Base-by-base conservation (phyloP, 2,888 invertebrate genomes). In the Scelioninae gen. 2 region DNA sequence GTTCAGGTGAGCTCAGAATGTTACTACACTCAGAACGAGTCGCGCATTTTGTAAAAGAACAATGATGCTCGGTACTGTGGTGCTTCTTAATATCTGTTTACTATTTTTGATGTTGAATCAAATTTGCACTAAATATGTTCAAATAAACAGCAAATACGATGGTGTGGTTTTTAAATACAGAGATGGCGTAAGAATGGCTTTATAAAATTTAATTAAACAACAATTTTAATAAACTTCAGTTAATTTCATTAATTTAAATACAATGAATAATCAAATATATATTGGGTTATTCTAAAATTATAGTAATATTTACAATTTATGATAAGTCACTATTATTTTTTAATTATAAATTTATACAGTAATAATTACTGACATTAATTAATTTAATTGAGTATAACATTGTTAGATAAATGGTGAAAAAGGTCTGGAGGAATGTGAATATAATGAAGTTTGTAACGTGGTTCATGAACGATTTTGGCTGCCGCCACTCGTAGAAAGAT, bases 321-420 rank as follows among this genome's bases (percentile, higher is more conserved):
- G n/a, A n/a, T n/a, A n/a, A n/a, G n/a, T n/a, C n/a, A n/a, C n/a
- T n/a, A n/a, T n/a, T n/a, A n/a, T n/a, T n/a, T n/a, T n/a, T n/a
- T n/a, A n/a, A n/a, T n/a, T n/a, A n/a, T n/a, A n/a, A n/a, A n/a
- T n/a, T n/a, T n/a, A n/a, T 25, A 25, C 25, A 25, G 4, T 25
- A 6, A 4, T 25, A 25, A 25, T 25, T 25, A 25, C 3, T 25
- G 31, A 10, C n/a, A n/a, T n/a, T n/a, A n/a, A n/a, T n/a, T 31
- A 31, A 31, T 7, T 10, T 4, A 50, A 50, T 35, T 35, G 35
- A 35, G 13, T 2, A 33, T 19, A 35, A 28, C 18, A 15, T 37
- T 50, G 53, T 11, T 76, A 91, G 91, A 88, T 89, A 75, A 87
- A 88, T 75, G 90, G 91, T 78, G 91, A 91, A 83, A 87, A 89